Base-by-base conservation (phyloP, 2,113 vertebrate species). In the Otis tarda region DNA sequence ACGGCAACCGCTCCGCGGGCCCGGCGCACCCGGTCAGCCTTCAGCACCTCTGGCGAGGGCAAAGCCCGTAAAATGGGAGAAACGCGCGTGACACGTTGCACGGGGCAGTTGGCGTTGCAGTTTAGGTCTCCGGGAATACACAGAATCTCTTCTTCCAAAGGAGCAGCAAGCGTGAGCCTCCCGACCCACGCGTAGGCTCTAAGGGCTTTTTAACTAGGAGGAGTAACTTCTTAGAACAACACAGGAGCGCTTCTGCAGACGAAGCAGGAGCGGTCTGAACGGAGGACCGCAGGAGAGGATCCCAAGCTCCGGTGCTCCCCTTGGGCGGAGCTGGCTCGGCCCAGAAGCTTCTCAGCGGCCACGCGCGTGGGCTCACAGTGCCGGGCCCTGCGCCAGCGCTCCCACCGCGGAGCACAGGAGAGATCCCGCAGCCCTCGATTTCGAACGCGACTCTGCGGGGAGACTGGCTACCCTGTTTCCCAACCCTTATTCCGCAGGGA, bases 401-500 rank as follows among this genome's bases (percentile, higher is more conserved):
- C 30, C 56, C 25, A 9, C 81, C 33, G 59, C 17, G 9, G 25
- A 21, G 33, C 2, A 11, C 37, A 14, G 37, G 64, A 45, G 47
- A 11, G 16, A 61, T 24, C 50, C 35, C 35, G 7, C 33, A 23
- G 47, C 37, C 61, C 31, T 22, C 8, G 4, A 23, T 57, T 53
- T 60, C 2, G 1, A 43, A 15, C 41, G 41, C 41, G 14, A 15
- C 41, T 43, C 41, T 43, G 41, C 41, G 41, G 28, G 50, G 45
- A 69, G 27, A 53, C 15, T 23, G 71, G 27, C 86, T 83, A 55
- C 82, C 83, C 88, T 76, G 20, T 57, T 92, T 88, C 59, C 59
- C 69, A 92, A 28, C 56, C 93, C 65, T 78, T 50, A 53, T 35
- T 93, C 89, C 87, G 60, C 81, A 52, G 89, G 87, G 80, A 93